A percentile compares a stretch with the other conserved stretches of the same genome.
phyloP scores from a whole-genome alignment of 2,113 vertebrate species.

The Brienomyrus longianalis region DNA sequence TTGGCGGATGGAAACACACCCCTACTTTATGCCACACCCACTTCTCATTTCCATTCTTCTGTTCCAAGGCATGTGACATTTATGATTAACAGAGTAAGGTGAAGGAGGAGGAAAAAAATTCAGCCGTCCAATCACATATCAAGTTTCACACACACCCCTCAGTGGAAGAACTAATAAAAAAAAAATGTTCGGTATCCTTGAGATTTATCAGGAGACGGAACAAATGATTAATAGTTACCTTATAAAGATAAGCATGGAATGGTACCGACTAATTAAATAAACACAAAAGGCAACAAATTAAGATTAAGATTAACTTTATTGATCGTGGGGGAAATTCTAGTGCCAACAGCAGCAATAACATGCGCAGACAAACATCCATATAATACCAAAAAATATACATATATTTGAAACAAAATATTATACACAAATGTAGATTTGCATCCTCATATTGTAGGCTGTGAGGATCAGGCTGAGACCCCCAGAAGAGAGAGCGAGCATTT shows the following conservation, averaged over 20 bases:
- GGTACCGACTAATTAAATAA: neutral
- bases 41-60: neutral
- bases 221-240: neutral
- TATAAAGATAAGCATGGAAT: neutral
- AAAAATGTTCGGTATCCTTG: neutral
- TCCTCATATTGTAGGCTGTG: neutral
- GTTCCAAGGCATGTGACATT: constrained; percentile 1
- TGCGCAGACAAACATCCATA: neutral
- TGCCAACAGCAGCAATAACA: neutral
- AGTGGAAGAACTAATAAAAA: neutral
- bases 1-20: constrained; percentile 35
- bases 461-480: neutral
- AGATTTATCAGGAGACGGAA: neutral
- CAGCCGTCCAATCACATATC: neutral
- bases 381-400: neutral
- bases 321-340: neutral
- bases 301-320: neutral
- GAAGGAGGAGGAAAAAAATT: neutral
- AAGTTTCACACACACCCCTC: constrained; percentile 1
- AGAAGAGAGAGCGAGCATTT: neutral
- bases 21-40: constrained; percentile 30
- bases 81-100: neutral
- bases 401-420: neutral
- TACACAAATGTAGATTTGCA: neutral
- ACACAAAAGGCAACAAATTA: neutral